Evolutionary conservation across 2,888 invertebrate species (phyloP), one percentile per base, ranked within the genome.

Genomic region (Euplexia lucipara): DNA sequence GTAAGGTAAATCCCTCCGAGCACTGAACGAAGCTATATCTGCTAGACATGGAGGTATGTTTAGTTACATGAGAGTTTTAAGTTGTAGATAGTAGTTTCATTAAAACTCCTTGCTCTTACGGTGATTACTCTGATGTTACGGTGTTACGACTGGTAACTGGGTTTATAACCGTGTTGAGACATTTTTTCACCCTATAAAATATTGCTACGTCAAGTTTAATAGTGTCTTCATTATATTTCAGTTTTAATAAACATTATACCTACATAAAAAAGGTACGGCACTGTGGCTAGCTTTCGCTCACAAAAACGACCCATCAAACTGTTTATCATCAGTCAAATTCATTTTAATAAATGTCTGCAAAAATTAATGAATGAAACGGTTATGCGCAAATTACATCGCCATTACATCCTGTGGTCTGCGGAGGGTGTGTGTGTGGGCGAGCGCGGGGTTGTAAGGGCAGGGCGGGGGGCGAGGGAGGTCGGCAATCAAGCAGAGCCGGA

Each of bases 341-440:
- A 63, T 81, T 84, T 86, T 84, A 86, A 88, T 88, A 86, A 86
- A 84, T 74, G 85, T 85, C 84, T 68, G 75, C 59, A 69, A 83
- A 81, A 80, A 82, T 70, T 81, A 81, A 86, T 83, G 81, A 83
- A 85, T 86, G 79, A 80, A 81, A 83, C 78, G 79, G 79, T 84
- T 81, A 79, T 79, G 79, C 77, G 74, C 72, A 78, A 84, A 85
- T 86, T 84, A 83, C 78, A 83, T 83, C 80, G 59, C 68, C 81
- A 85, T 88, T 81, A 81, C 80, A 72, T 75, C 52, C 64, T 39
- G n/a, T 9, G 32, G n/a, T 4, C n/a, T 30, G 10, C 5, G 34
- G 9, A 32, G 39, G 42, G 26, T 26, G n/a, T 20, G 22, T 34
- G 3, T 20, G 22, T 3, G 22, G 14, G 58, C 45, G 30, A 35